These are phyloP conservation scores for Heliothis subflexa DNA, from an alignment of 1,140 invertebrate species.

Conservation along the genomic window DNA sequence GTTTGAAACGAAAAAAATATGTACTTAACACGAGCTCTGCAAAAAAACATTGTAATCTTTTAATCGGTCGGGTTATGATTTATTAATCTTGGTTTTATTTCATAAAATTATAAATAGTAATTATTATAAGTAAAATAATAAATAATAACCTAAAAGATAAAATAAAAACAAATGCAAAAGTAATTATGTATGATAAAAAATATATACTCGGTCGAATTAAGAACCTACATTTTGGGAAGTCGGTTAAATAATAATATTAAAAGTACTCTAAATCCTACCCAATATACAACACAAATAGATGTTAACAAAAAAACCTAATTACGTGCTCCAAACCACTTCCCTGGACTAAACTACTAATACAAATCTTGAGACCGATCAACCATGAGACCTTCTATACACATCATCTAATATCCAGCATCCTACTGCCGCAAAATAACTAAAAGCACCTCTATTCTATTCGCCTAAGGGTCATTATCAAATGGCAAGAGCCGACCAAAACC, in stretches of 20 bases:
- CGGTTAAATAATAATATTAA: too few relatives aligned
- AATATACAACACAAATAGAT: slow-evolving; percentile 9
- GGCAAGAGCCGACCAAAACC: slow-evolving; percentile 25
- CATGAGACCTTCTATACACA: slow-evolving; percentile 71
- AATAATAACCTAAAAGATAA: too few relatives aligned
- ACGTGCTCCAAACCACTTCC: slow-evolving; percentile 66
- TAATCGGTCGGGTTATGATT: not conserved
- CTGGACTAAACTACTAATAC: slow-evolving; percentile 72
- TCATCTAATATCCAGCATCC: slow-evolving; percentile 59
- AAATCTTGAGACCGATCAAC: slow-evolving; percentile 79
- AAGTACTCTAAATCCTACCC: not conserved
- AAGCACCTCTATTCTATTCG: slow-evolving; percentile 45
- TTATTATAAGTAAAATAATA: too few relatives aligned
- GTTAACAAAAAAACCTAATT: slow-evolving; percentile 67
- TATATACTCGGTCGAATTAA: too few relatives aligned
- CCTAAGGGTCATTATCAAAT: slow-evolving; percentile 59
- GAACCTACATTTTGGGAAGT: too few relatives aligned
- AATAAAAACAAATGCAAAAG: too few relatives aligned
- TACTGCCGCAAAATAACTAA: slow-evolving; percentile 20
- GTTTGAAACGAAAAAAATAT: slow-evolving; percentile 10
- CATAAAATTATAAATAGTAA: too few relatives aligned
- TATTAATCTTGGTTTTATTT: too few relatives aligned
- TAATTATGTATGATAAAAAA: too few relatives aligned
- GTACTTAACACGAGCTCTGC: not conserved
- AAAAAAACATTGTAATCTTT: slow-evolving; percentile 2